Percentiles rank a stretch among this genome's conserved stretches.
These are phyloP conservation scores for Xylota sylvarum DNA, from an alignment of 2,888 invertebrate species.

Conservation along the genomic window DNA sequence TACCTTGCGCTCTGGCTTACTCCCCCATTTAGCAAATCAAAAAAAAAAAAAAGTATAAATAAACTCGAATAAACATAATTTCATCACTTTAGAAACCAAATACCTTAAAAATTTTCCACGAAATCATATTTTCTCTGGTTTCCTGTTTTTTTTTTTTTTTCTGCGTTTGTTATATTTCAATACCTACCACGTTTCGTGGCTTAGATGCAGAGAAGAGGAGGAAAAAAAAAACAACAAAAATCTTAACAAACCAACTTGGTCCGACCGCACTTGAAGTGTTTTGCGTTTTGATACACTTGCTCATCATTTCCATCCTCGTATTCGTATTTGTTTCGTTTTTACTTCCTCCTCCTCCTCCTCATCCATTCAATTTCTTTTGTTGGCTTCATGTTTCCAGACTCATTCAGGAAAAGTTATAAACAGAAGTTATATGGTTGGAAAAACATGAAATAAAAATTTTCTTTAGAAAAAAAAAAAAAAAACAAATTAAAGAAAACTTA, in stretches of 20 bases:
- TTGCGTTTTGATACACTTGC: constrained; percentile 64
- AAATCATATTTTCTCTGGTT: constrained; percentile 42
- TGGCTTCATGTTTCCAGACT: constrained; percentile 23
- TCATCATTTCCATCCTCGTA: constrained; percentile 48
- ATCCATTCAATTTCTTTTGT: constrained; percentile 16
- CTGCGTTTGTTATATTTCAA: constrained; percentile 5
- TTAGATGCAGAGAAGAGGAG: neutral
- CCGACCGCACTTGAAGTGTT: constrained; percentile 66
- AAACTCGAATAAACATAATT: constrained; percentile 26
- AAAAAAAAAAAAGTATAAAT: constrained; percentile 3
- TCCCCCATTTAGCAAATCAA: neutral
- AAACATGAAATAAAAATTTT: constrained; percentile 56
- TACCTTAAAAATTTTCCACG: constrained; percentile 28
- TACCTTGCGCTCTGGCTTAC: neutral
- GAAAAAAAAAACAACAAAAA: neutral
- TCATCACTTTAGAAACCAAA: constrained; percentile 26
- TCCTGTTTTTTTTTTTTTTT: neutral
- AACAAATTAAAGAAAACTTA: constrained; percentile 32
- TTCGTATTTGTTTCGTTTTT: constrained; percentile 1
- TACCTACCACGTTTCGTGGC: constrained; percentile 20
- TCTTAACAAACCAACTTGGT: constrained; percentile 8
- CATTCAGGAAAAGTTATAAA: constrained; percentile 57
- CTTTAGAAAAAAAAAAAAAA: neutral
- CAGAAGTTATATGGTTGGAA: constrained; percentile 55
- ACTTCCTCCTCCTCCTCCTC: neutral